Evolutionary conservation across 1,140 invertebrate species (phyloP), one percentile per base, ranked within the genome.

Genomic region (Hypothenemus hampei): DNA sequence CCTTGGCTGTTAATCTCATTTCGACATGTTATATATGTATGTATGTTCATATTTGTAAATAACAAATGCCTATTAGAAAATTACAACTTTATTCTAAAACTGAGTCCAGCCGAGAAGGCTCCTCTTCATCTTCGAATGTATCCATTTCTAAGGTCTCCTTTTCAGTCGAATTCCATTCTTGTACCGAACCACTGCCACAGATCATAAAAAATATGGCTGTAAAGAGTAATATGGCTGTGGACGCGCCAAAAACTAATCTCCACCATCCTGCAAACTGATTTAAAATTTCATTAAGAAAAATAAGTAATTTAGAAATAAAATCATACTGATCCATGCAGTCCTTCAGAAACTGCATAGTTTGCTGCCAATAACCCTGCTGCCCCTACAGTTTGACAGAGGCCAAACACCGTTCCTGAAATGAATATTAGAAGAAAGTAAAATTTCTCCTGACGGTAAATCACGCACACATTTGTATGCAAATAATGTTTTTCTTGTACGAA

Each of bases 261-360:
- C 78, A 80, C 16, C 78, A 80, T 13, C 78, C 78, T 8, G 78
- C 77, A 61, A 79, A 77, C 78, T 53, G 36, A 29, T 3, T 19
- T 15, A 43, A 31, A 31, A 13, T 36, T 48, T 21, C 2, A 10
- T 45, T 45, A 13, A 23, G 20, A 15, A 8, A 13, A 41, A 16
- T 48, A 41, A 15, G 29, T 16, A 15, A 16, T 56, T 26, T 45
- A 45, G 29, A 54, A 4, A 37, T 35, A 29, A 44, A 3, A 2
- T 31, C 73, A 76, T 65, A 80, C 78, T 11, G 78, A 79, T 39
- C 78, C 78, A 53, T 78, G 77, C 24, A 81, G 65, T 23, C 77
- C 78, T 64, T 80, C 77, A 2, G 73, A 78, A 41, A 81, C 77
- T 22, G 78, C 78, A 59, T 79, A 79, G 67, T 78, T 79, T n/a